Evolutionary conservation across 2,888 invertebrate species (phyloP).

Genomic region (Troides oblongomaculatus): DNA sequence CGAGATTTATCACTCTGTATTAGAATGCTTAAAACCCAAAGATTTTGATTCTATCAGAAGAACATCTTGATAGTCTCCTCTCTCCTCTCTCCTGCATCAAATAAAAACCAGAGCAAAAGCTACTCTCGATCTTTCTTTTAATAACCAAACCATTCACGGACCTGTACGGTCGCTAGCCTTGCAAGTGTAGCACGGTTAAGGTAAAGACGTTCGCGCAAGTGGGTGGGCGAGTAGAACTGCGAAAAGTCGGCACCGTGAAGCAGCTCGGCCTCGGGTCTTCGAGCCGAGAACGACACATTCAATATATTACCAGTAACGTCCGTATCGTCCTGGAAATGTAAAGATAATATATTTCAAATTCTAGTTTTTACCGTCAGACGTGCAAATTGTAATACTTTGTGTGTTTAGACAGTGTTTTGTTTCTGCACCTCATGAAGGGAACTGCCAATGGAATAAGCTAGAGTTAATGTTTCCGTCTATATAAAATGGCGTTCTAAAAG

Average conservation of each 20-base stretch:
- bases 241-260: constrained; percentile 80
- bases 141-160: constrained; percentile 34
- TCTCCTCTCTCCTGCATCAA: no score
- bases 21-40: no score
- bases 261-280: constrained; percentile 86
- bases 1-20: no score
- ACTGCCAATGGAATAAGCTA: no score
- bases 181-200: constrained; percentile 93
- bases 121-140: neutral
- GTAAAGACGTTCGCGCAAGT: constrained; percentile 95
- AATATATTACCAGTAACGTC: constrained; percentile 92
- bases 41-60: no score
- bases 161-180: constrained; percentile 92
- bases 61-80: no score
- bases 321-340: constrained; percentile 86
- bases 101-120: no score
- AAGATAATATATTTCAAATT: neutral
- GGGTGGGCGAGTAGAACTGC: constrained; percentile 91
- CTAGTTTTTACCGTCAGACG: neutral
- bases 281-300: constrained; percentile 96
- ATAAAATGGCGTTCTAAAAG: no score
- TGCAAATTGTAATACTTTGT: no score
- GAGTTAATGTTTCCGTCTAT: no score
- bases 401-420: no score
- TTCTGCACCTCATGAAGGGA: no score